Percentiles rank a stretch among this genome's conserved stretches.
phyloP scores from a whole-genome alignment of 1,140 invertebrate genomes.

The Drosophila cardini region DNA sequence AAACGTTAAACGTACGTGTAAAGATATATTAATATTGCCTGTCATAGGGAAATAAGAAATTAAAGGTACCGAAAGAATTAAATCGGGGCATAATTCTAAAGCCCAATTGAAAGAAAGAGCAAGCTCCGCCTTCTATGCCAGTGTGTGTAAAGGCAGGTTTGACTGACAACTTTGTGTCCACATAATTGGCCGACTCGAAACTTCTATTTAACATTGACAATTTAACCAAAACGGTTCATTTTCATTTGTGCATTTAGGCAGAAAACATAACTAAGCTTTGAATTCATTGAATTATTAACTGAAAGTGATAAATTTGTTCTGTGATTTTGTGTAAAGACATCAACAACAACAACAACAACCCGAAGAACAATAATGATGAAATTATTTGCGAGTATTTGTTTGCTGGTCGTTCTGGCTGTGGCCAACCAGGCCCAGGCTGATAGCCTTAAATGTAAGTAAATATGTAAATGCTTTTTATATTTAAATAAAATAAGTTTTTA shows the following conservation, averaged over 20 bases:
- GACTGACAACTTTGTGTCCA: slow-evolving; percentile 42
- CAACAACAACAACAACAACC: slow-evolving; percentile 44
- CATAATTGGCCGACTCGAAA: slow-evolving; percentile 35
- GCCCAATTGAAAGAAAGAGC: slow-evolving; percentile 56
- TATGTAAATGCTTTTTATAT: background rate
- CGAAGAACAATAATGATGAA: slow-evolving; percentile 75
- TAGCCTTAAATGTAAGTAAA: slow-evolving; percentile 70
- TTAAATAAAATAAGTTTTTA: background rate
- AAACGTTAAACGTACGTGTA: slow-evolving; percentile 37
- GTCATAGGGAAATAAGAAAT: slow-evolving; percentile 33
- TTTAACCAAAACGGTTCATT: slow-evolving; percentile 69
- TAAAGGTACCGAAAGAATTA: slow-evolving; percentile 67
- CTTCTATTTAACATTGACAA: slow-evolving; percentile 74
- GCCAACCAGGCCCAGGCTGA: slow-evolving; percentile 62
- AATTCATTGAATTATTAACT: slow-evolving; percentile 50
- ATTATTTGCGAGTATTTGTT: slow-evolving; percentile 64
- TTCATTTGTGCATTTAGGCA: slow-evolving; percentile 76
- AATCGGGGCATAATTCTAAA: slow-evolving; percentile 47
- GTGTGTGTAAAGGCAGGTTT: slow-evolving; percentile 92
- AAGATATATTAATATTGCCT: slow-evolving; percentile 46
- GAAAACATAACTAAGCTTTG: slow-evolving; percentile 27
- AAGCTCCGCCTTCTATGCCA: slow-evolving; percentile 92
- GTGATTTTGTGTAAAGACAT: slow-evolving; percentile 80
- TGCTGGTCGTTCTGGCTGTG: slow-evolving; percentile 69
- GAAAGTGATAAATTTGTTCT: slow-evolving; percentile 74